Base-by-base conservation (phyloP, 2,113 vertebrate species). In the Eulemur macaco region DNA sequence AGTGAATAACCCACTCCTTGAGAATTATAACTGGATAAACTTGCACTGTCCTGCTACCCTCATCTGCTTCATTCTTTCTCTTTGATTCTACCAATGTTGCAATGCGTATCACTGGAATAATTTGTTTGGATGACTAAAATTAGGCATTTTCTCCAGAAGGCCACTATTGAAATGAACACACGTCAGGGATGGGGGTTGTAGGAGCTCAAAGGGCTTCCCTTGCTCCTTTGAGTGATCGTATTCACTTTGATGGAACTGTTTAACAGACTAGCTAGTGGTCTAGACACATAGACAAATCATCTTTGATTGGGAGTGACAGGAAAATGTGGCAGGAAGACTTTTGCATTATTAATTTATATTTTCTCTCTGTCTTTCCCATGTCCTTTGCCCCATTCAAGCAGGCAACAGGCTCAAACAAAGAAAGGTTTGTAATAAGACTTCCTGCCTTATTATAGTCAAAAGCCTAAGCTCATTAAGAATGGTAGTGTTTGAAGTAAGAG, bases 301-400 rank as follows among this genome's bases (percentile, higher is more conserved):
- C 64, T 94, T 81, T 89, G 86, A 97, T 69, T 95, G 83, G 47
- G 20, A 95, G 39, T 77, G 76, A 85, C 42, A 15, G 14, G 13
- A 54, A 89, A 96, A 58, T 88, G 64, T 90, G 84, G 45, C 81
- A 92, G 39, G 29, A 90, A 95, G 58, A 63, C 27, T 92, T 86
- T 50, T 96, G 31, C 37, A 78, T 94, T 86, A 91, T 88, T 93
- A 85, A 96, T 94, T 77, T 64, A 78, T 92, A 12, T 85, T 81
- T 81, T 95, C 54, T 89, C 39, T 82, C 29, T 90, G 23, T 56
- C 58, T 86, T 84, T 64, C 50, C 25, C n/a, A 74, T 87, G 45
- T 86, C 39, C 52, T 94, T 94, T 97, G 39, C 29, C 71, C 18
- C 14, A 83, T 50, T 58, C 9, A 80, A 60, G 42, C 13, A 89